phyloP scores from a whole-genome alignment of 2,888 invertebrate genomes.

The Noctua fimbriata region DNA sequence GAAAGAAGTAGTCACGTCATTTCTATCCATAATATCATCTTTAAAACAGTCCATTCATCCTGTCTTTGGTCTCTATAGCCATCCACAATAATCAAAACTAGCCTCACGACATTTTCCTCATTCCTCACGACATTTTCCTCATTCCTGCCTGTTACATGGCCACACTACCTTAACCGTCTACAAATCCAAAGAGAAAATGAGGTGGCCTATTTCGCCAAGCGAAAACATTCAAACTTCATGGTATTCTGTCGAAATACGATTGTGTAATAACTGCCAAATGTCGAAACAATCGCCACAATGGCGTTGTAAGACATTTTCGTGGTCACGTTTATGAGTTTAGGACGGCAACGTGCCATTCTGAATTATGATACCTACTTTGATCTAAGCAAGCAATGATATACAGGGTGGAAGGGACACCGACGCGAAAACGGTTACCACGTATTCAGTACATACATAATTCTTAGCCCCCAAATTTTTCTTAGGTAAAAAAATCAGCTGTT shows the following conservation, averaged over 20 bases:
- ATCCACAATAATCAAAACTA: too few species aligned
- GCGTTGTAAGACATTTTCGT: conserved; percentile 7
- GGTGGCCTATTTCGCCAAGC: not conserved
- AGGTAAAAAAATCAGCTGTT: too few species aligned
- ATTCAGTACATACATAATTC: too few species aligned
- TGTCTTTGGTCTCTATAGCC: too few species aligned
- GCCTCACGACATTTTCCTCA: too few species aligned
- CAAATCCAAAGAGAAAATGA: not conserved
- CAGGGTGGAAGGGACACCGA: too few species aligned
- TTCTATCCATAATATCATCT: too few species aligned
- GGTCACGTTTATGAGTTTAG: conserved; percentile 15
- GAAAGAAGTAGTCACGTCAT: too few species aligned
- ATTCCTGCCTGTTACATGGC: not conserved
- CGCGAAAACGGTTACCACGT: too few species aligned
- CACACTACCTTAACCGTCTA: not conserved
- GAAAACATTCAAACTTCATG: not conserved
- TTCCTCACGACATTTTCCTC: too few species aligned
- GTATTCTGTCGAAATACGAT: conserved; percentile 26
- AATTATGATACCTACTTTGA: not conserved
- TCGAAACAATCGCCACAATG: conserved; percentile 26
- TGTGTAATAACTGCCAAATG: conserved; percentile 24
- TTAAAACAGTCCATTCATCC: too few species aligned
- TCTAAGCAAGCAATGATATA: not conserved
- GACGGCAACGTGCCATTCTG: conserved; percentile 5
- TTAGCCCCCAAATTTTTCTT: too few species aligned